Percentiles rank a stretch among this genome's conserved stretches.
These are phyloP conservation scores for Tapirus terrestris DNA, from an alignment of 2,113 vertebrate genomes.

Conservation along the genomic window DNA sequence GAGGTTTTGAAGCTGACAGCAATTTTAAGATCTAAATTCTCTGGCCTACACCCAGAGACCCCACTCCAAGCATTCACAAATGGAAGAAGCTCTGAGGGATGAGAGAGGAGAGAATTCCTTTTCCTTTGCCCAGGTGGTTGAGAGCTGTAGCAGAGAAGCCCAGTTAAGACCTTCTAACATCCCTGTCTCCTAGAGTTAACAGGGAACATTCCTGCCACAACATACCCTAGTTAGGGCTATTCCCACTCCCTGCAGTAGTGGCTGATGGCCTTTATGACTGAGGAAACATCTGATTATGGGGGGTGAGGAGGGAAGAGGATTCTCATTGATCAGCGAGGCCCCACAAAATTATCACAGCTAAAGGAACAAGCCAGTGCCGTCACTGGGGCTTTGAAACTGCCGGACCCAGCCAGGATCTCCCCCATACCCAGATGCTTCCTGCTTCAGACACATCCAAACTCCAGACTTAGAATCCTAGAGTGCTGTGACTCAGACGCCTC, in stretches of 20 bases:
- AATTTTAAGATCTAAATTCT: neutral
- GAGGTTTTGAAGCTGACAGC: neutral
- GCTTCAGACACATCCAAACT: neutral
- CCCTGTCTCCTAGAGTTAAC: neutral
- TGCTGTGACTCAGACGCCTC: neutral
- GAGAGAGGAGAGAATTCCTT: neutral
- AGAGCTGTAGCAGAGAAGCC: neutral
- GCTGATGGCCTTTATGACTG: neutral
- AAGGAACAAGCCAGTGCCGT: neutral
- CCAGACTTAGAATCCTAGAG: conserved; percentile 33
- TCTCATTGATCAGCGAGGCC: neutral
- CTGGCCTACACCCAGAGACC: neutral
- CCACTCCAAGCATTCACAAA: neutral
- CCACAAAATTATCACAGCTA: neutral
- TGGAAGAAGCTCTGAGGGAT: neutral
- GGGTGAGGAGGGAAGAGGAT: neutral
- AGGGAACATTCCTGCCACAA: neutral
- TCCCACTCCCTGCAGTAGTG: neutral
- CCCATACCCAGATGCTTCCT: neutral
- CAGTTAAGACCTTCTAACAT: neutral
- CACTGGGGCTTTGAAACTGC: neutral
- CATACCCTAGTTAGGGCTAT: neutral
- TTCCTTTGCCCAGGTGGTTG: neutral
- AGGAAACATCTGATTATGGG: neutral
- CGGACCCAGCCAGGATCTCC: neutral